Evolutionary conservation across 1,140 invertebrate genomes (phyloP), one percentile per base, ranked within the genome.

Genomic region (Charaxes varanes): DNA sequence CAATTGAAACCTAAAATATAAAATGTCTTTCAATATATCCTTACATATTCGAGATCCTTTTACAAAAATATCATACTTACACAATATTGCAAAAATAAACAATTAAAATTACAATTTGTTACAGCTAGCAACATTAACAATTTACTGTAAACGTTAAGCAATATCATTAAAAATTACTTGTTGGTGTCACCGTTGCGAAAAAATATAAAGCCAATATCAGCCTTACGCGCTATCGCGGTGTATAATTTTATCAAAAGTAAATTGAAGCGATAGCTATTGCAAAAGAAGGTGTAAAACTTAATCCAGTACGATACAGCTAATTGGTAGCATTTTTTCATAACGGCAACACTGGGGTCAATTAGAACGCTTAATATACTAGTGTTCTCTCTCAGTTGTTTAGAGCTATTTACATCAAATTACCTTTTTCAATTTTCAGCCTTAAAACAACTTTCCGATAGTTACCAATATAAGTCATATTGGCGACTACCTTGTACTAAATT

Each of bases 101-200:
- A 67, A 60, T 62, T 65, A 69, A 67, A 55, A 54, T 55, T 65
- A 71, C 54, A 31, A 55, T 62, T 62, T 55, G 60, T 65, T 68
- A 73, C 43, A 66, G 41, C 65, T 82, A 79, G 65, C 62, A 79
- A 76, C 71, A 76, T 72, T 66, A 74, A 74, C 69, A 76, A 76
- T 74, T 67, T 46, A 51, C 56, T 49, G 59, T 37, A 51, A 73
- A 79, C 70, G 62, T 47, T 76, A 77, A 79, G 72, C 72, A 77
- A 79, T 68, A 71, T 55, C 52, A 57, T 60, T 62, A 53, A 55
- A 74, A 68, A 67, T 59, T 48, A 47, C 36, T 42, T 11, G 34
- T 19, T 47, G 41, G 56, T 53, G 62, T 59, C 73, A 63, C 66
- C 66, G 69, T 40, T 55, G 23, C 38, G 30, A 55, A 47, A 49